Conservation (phyloP, 2,797 vertebrate species). For the Myotis daubentonii region DNA sequence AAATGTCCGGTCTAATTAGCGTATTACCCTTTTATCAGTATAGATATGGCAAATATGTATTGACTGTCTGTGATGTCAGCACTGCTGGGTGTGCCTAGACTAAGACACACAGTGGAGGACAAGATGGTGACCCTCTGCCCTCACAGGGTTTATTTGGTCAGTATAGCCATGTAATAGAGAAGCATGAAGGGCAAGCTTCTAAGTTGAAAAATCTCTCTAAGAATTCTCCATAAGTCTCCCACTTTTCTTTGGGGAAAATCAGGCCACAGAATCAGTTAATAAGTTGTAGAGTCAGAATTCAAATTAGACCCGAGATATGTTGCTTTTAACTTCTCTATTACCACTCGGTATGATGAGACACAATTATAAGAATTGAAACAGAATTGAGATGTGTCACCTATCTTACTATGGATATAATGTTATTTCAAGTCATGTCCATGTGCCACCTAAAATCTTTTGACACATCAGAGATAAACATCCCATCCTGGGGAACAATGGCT, state of each 20-base stretch:
- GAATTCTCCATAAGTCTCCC: neutral
- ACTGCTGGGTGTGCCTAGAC: too few relatives aligned
- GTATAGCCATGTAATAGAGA: neutral
- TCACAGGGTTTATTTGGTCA: neutral
- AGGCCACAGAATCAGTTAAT: neutral
- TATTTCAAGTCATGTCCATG: neutral
- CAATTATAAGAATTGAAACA: neutral
- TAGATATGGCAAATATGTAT: neutral
- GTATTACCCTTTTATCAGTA: too few relatives aligned
- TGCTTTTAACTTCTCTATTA: neutral
- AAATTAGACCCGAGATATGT: neutral
- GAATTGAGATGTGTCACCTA: neutral
- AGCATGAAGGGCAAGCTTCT: neutral
- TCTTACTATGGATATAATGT: neutral
- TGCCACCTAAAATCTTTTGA: neutral
- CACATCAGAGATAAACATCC: neutral
- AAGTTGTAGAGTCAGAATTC: constrained; percentile 3
- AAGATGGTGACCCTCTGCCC: neutral
- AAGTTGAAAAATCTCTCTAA: neutral
- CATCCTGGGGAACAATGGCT: neutral
- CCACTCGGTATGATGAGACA: neutral
- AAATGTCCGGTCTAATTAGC: too few relatives aligned
- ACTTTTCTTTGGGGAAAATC: neutral
- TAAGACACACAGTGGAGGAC: too few relatives aligned
- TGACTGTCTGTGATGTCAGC: neutral